Percentiles rank a stretch among this genome's conserved stretches.
These are phyloP conservation scores for Ormyrus nitidulus DNA, from an alignment of 2,888 invertebrate genomes.

Conservation along the genomic window DNA sequence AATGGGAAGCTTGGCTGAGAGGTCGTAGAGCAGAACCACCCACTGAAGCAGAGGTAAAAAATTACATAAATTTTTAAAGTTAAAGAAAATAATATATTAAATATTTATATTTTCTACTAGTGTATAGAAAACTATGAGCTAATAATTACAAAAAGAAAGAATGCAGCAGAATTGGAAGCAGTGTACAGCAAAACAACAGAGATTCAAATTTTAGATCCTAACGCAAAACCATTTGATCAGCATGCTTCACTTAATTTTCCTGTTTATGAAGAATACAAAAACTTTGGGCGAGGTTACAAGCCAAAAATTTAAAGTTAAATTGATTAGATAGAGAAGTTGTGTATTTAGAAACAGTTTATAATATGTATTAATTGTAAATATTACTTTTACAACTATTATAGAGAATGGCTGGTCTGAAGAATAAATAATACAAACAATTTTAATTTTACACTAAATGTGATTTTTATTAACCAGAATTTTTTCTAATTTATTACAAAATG, in stretches of 20 bases:
- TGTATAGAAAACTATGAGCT: constrained; percentile 81
- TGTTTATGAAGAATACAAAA: constrained; percentile 80
- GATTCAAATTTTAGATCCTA: constrained; percentile 55
- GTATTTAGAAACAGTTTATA: too few species aligned
- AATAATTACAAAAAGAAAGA: constrained; percentile 84
- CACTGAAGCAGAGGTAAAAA: constrained; percentile 81
- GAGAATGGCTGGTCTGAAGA: too few species aligned
- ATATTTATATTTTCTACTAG: constrained; percentile 9
- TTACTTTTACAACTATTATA: too few species aligned
- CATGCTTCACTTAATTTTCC: constrained; percentile 71
- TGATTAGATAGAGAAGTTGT: too few species aligned
- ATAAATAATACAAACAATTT: too few species aligned
- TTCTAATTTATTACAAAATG: too few species aligned
- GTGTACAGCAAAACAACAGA: constrained; percentile 76
- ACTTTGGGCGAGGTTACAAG: constrained; percentile 56
- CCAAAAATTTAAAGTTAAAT: constrained; percentile 8
- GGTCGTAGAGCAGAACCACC: constrained; percentile 81
- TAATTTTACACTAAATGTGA: too few species aligned
- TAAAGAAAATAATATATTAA: background rate
- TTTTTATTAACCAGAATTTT: background rate
- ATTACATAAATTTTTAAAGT: background rate
- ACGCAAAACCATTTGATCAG: constrained; percentile 30
- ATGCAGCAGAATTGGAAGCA: constrained; percentile 83
- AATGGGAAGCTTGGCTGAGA: constrained; percentile 93
- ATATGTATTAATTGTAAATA: too few species aligned